Conservation (phyloP, 2,888 invertebrate species). For the Sinohyriopsis cumingii region DNA sequence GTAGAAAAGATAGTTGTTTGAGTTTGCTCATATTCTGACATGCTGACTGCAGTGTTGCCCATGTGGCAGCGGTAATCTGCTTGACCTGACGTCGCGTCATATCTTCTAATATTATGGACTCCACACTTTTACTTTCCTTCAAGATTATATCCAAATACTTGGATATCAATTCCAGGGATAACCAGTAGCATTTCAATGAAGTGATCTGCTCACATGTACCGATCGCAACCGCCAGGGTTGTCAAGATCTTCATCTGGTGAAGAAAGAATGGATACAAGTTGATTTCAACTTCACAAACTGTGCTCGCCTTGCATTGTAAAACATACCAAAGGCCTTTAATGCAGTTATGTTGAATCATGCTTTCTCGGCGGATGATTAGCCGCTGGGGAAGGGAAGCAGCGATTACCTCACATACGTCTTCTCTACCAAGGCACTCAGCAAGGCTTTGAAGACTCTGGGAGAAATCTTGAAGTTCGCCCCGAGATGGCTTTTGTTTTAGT, state of each 20-base stretch:
- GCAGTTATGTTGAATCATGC: conserved; percentile 37
- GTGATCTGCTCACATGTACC: conserved; percentile 38
- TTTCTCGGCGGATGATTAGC: conserved; percentile 46
- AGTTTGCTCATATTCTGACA: conserved; percentile 51
- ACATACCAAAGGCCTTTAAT: conserved; percentile 45
- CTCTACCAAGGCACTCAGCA: conserved; percentile 45
- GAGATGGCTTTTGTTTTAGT: conserved; percentile 27
- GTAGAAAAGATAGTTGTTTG: conserved; percentile 46
- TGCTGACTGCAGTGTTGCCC: conserved; percentile 57
- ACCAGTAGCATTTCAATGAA: conserved; percentile 56
- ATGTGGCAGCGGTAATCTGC: conserved; percentile 54
- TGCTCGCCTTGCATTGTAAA: conserved; percentile 24
- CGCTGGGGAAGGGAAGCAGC: conserved; percentile 14
- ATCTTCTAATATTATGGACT: conserved; percentile 42
- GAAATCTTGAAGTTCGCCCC: conserved; percentile 47
- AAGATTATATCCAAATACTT: conserved; percentile 50
- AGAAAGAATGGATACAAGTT: conserved; percentile 52
- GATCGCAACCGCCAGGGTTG: conserved; percentile 49
- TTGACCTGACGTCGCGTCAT: conserved; percentile 31
- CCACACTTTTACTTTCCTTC: conserved; percentile 30
- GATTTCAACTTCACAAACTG: conserved; percentile 55
- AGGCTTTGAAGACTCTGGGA: conserved; percentile 54
- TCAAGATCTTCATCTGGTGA: conserved; percentile 40
- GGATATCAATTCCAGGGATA: conserved; percentile 52
- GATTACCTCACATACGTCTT: conserved; percentile 43